These are phyloP conservation scores for Altica lythri DNA, from an alignment of 2,888 invertebrate species.

Conservation along the genomic window DNA sequence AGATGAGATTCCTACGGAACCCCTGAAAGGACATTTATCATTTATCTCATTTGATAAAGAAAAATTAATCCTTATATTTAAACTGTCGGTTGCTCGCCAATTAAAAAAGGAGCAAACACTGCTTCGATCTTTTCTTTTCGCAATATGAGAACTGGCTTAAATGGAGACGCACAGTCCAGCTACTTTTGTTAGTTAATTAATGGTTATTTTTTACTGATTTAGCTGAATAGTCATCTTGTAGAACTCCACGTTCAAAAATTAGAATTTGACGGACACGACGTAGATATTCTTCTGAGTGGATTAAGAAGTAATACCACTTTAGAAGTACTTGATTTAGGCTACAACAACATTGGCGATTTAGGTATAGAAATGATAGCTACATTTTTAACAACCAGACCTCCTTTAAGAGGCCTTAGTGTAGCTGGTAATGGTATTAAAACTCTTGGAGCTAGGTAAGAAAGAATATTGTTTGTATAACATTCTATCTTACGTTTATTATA, in stretches of 20 bases:
- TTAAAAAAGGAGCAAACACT: too few species aligned
- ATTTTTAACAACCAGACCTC: slow-evolving; percentile 61
- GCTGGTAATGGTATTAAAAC: slow-evolving; percentile 63
- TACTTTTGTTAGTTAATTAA: background rate
- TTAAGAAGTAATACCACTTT: slow-evolving; percentile 60
- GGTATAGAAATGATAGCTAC: slow-evolving; percentile 62
- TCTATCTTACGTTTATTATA: slow-evolving; percentile 40
- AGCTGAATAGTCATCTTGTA: slow-evolving; percentile 57
- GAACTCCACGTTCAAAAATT: slow-evolving; percentile 67
- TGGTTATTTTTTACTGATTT: background rate
- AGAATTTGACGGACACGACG: slow-evolving; percentile 64
- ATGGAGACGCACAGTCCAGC: too few species aligned
- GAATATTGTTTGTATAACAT: too few species aligned
- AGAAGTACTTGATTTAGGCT: slow-evolving; percentile 64
- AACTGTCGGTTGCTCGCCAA: too few species aligned
- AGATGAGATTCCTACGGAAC: too few species aligned
- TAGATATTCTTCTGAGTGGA: slow-evolving; percentile 62
- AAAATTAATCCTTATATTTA: too few species aligned
- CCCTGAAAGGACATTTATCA: too few species aligned
- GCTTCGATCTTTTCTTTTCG: too few species aligned
- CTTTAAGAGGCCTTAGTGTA: slow-evolving; percentile 60
- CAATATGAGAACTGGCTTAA: too few species aligned
- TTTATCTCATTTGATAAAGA: too few species aligned
- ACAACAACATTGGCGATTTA: slow-evolving; percentile 65
- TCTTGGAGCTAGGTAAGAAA: slow-evolving; percentile 61